These are phyloP conservation scores for Pandemis heparana DNA, from an alignment of 2,888 invertebrate genomes.

Conservation along the genomic window DNA sequence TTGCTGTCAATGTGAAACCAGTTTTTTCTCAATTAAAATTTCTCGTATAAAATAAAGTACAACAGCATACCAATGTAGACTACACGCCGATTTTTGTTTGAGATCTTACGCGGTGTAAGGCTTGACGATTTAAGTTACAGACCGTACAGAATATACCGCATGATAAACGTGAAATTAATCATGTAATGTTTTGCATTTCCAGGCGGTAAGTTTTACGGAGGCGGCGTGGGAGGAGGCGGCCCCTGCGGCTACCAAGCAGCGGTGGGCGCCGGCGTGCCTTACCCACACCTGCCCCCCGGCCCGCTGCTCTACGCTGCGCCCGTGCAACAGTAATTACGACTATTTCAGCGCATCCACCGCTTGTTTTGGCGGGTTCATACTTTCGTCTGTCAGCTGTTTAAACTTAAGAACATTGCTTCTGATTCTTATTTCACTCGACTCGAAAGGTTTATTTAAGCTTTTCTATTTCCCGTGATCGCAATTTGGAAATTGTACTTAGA, in stretches of 20 bases:
- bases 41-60: too few relatives aligned
- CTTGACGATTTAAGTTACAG: too few relatives aligned
- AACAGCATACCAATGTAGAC: too few relatives aligned
- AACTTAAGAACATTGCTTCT: constrained; percentile 41
- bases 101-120: too few relatives aligned
- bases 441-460: constrained; percentile 16
- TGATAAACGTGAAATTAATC: constrained; percentile 65
- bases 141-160: too few relatives aligned
- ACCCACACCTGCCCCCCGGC: constrained; percentile 87
- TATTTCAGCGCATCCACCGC: constrained; percentile 21
- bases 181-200: constrained; percentile 58
- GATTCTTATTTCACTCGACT: constrained; percentile 32
- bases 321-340: constrained; percentile 88
- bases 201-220: constrained; percentile 91
- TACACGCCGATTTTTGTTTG: too few relatives aligned
- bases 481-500: constrained; percentile 58
- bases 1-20: neutral
- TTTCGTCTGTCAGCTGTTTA: constrained; percentile 19
- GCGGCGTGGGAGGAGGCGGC: constrained; percentile 85
- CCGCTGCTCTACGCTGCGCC: constrained; percentile 87
- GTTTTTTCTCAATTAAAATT: too few relatives aligned
- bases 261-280: constrained; percentile 85
- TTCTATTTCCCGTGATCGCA: constrained; percentile 9
- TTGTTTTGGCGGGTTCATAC: neutral
- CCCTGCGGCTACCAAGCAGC: constrained; percentile 89